Evolutionary conservation across 2,113 vertebrate genomes (phyloP), one percentile per base, ranked within the genome.

Genomic region (Periophthalmus modestus): DNA sequence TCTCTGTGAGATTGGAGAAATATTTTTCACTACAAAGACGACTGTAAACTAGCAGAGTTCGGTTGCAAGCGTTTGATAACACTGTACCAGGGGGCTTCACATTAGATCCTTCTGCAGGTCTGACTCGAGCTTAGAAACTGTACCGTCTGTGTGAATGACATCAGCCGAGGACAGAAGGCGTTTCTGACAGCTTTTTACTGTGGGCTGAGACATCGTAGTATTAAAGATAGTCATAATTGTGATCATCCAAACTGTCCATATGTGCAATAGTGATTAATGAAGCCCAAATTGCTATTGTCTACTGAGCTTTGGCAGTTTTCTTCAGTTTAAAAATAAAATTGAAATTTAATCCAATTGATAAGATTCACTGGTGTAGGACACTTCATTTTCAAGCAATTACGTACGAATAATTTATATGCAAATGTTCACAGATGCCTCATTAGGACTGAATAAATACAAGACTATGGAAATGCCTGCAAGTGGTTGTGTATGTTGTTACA

Each of bases 401-500:
- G 72, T 74, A 69, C 14, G 33, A 77, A 69, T 72, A 73, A 70
- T 78, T n/a, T 19, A 70, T 73, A 82, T 71, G 13, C 55, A 79
- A 80, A 83, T 75, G 39, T 52, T 75, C 79, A 83, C 54, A 73
- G 74, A 80, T 34, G 72, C 50, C 73, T 78, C 82, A 75, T 83
- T 78, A 73, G 43, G 16, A 58, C 0, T 66, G 78, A 72, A 66
- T 69, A 75, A 76, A 80, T 68, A 77, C 73, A 79, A 24, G 6
- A 59, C 73, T 48, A 71, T 58, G 62, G 21, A 72, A n/a, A 34
- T 7, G 72, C 54, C 33, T 62, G 16, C 0, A 2, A 11, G 10
- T n/a, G 28, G 3, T n/a, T 28, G 18, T 65, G 18, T 65, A 39
- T 43, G 43, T 11, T 36, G 34, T 65, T 39, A 39, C 43, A 65